phyloP scores from a whole-genome alignment of 1,140 invertebrate genomes.

The Drosophila elegans region DNA sequence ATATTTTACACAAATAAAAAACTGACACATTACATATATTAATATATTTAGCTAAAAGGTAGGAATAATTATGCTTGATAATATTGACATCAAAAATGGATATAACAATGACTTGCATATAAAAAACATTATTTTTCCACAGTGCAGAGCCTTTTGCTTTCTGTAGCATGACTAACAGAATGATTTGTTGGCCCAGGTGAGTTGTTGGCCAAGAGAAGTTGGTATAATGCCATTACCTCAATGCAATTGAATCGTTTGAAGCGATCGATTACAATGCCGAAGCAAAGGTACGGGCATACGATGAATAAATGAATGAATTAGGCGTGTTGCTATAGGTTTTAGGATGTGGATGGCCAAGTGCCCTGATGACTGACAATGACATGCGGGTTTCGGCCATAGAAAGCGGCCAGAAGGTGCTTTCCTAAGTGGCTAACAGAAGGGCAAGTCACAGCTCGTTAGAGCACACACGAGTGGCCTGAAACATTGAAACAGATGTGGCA shows the following conservation, averaged over 20 bases:
- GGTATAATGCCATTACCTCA: constrained; percentile 32
- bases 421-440: constrained; percentile 14
- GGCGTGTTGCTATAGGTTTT: constrained; percentile 5
- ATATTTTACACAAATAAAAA: neutral
- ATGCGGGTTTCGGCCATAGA: constrained; percentile 44
- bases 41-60: no score
- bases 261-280: constrained; percentile 39
- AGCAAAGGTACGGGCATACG: constrained; percentile 38
- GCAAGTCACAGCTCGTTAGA: constrained; percentile 30
- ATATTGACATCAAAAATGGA: no score
- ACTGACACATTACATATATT: no score
- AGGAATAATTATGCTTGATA: no score
- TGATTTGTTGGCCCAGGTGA: constrained; percentile 30
- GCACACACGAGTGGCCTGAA: constrained; percentile 2
- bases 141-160: neutral
- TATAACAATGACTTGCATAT: neutral
- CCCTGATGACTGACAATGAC: constrained; percentile 46
- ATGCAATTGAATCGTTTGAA: constrained; percentile 57
- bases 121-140: neutral
- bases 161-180: constrained; percentile 26
- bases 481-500: constrained; percentile 18
- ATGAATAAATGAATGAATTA: constrained; percentile 58
- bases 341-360: constrained; percentile 20
- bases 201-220: constrained; percentile 20
- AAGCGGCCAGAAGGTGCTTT: constrained; percentile 20